Evolutionary conservation across 1,140 invertebrate genomes (phyloP).

Genomic region (Oreohelix idahoensis): DNA sequence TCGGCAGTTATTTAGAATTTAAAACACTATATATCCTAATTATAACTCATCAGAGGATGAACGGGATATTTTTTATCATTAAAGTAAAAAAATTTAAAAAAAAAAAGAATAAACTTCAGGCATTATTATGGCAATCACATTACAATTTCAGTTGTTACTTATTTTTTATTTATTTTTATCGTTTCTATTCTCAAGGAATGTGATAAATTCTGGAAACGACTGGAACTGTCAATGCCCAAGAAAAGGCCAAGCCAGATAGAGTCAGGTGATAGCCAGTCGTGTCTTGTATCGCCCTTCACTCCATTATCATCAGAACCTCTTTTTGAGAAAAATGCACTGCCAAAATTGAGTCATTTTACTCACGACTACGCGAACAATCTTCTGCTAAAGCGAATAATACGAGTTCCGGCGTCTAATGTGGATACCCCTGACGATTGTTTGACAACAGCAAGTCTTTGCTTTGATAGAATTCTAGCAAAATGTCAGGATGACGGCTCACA

Average conservation of each 20-base stretch:
- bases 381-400: neutral
- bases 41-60: no score
- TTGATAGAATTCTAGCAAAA: no score
- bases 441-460: no score
- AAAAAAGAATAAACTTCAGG: no score
- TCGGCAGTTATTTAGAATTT: no score
- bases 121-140: no score
- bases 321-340: neutral
- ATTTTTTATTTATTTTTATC: neutral
- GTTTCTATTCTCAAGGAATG: slow-evolving; percentile 36
- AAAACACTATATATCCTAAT: no score
- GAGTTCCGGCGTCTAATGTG: neutral
- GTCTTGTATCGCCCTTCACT: slow-evolving; percentile 1
- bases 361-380: neutral
- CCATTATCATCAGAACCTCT: neutral
- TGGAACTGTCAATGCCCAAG: slow-evolving; percentile 60
- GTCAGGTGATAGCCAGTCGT: neutral
- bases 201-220: slow-evolving; percentile 56
- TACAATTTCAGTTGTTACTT: no score
- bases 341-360: neutral
- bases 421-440: neutral
- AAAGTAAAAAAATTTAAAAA: no score
- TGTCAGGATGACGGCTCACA: no score
- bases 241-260: slow-evolving; percentile 25
- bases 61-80: no score